Conservation (phyloP, 2,113 vertebrate genomes). For the Gavia stellata region DNA sequence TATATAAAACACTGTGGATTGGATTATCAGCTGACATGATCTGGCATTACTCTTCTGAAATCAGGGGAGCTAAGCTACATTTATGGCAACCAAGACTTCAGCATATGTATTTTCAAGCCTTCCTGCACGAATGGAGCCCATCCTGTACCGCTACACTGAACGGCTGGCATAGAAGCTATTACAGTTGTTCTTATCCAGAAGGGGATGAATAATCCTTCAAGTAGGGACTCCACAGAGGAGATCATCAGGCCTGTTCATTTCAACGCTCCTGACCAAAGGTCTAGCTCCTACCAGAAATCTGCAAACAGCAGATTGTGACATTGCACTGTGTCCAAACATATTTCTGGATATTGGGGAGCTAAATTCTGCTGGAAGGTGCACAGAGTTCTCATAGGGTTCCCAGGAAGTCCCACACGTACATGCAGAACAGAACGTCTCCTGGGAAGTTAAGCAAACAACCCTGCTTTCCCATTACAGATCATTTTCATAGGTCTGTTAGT, state of each 20-base stretch:
- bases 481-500: background rate
- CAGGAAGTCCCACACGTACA: rapidly evolving
- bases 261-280: background rate
- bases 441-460: background rate
- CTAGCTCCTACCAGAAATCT: background rate
- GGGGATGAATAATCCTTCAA: background rate
- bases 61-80: background rate
- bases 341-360: background rate
- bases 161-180: background rate
- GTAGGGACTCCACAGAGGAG: background rate
- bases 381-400: background rate
- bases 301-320: background rate
- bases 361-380: background rate
- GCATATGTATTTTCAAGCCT: background rate
- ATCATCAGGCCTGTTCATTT: background rate
- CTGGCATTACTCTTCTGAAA: background rate
- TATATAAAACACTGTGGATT: background rate
- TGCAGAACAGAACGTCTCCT: background rate
- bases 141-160: background rate
- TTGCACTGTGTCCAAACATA: background rate
- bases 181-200: background rate
- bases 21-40: background rate
- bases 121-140: background rate
- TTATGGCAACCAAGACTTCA: background rate
- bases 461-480: background rate